Percentiles rank a stretch among this genome's conserved stretches.
Evolutionary conservation across 2,113 vertebrate species (phyloP).

Genomic region (Tenrec ecaudatus): DNA sequence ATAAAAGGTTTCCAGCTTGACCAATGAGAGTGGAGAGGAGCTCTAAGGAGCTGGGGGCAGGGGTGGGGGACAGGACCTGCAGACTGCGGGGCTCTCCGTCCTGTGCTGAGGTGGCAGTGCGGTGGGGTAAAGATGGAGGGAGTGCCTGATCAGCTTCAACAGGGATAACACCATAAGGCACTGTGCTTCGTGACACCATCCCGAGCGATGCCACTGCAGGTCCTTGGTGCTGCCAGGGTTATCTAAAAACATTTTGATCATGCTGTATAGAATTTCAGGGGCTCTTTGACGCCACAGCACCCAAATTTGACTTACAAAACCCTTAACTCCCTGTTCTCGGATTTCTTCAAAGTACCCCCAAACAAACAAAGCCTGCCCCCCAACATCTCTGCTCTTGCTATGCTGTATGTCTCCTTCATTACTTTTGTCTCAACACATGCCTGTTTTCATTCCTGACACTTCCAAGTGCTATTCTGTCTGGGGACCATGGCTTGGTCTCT

Average conservation of each 20-base stretch:
- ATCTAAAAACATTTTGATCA: background rate
- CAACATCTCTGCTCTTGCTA: background rate
- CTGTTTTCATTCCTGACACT: background rate
- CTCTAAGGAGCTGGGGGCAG: background rate
- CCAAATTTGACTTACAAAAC: background rate
- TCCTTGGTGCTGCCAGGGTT: background rate
- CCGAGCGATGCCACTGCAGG: background rate
- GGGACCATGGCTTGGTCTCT: background rate
- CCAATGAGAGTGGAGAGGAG: background rate
- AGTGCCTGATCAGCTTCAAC: too few species aligned
- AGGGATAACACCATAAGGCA: too few species aligned
- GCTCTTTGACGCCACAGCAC: background rate
- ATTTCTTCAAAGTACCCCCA: background rate
- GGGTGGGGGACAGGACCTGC: background rate
- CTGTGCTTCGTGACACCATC: background rate
- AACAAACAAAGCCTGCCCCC: background rate
- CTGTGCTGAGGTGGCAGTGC: too few species aligned
- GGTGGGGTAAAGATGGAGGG: too few species aligned
- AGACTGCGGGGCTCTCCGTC: too few species aligned
- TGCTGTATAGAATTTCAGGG: background rate
- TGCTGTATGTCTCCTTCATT: background rate
- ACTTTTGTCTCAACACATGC: background rate
- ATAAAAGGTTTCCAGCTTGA: background rate
- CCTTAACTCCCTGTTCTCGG: background rate
- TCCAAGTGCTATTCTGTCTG: background rate